Evolutionary conservation across 2,888 invertebrate species (phyloP).

Genomic region (Chloroclysta siterata): DNA sequence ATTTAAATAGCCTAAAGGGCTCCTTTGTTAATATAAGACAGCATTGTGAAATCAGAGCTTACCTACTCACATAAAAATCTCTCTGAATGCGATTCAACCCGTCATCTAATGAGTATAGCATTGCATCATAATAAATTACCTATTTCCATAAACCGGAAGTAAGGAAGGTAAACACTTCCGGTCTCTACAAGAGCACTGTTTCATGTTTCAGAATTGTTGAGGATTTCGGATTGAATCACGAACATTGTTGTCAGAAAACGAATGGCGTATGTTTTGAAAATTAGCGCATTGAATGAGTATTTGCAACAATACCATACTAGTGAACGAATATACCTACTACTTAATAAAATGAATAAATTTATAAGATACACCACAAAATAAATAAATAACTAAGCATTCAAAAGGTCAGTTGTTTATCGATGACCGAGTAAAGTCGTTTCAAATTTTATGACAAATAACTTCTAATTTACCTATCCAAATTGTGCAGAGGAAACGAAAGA

Average conservation of each 20-base stretch:
- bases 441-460: too few relatives aligned
- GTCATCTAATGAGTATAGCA: not conserved
- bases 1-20: too few relatives aligned
- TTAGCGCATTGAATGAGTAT: not conserved
- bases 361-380: too few relatives aligned
- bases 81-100: not conserved
- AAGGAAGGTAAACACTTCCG: constrained; percentile 21
- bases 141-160: constrained; percentile 32
- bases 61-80: not conserved
- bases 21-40: too few relatives aligned
- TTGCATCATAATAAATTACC: constrained; percentile 10
- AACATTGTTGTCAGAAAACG: constrained; percentile 24
- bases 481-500: too few relatives aligned
- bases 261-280: constrained; percentile 20
- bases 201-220: constrained; percentile 20
- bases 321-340: not conserved
- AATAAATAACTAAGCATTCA: too few relatives aligned
- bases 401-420: too few relatives aligned
- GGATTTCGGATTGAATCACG: constrained; percentile 18
- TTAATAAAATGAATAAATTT: not conserved
- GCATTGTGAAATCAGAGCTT: too few relatives aligned
- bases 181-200: constrained; percentile 20
- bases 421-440: too few relatives aligned
- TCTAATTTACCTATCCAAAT: too few relatives aligned
- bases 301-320: not conserved